Conservation (phyloP, 2,888 invertebrate species). For the Caenorhabditis doughertyi region DNA sequence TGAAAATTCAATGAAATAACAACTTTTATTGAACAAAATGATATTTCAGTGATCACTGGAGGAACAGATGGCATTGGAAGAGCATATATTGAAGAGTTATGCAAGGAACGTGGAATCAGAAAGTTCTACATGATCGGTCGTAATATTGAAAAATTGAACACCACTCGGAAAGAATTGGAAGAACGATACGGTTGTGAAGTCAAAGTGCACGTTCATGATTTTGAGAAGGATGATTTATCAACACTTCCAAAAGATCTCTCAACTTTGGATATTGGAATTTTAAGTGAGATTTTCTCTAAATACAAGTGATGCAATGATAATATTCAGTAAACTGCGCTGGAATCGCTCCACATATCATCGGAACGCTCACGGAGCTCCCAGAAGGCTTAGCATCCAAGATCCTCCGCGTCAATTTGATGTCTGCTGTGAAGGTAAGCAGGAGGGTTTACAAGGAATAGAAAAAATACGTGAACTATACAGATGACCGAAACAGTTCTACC, state of each 20-base stretch:
- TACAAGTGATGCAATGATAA: background rate
- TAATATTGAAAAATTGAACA: slow-evolving; percentile 75
- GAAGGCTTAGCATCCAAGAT: slow-evolving; percentile 78
- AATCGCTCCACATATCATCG: slow-evolving; percentile 79
- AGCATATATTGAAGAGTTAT: slow-evolving; percentile 80
- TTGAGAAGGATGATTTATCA: slow-evolving; percentile 75
- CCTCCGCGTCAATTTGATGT: slow-evolving; percentile 79
- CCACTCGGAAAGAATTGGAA: slow-evolving; percentile 71
- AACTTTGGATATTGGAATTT: slow-evolving; percentile 77
- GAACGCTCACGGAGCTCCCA: slow-evolving; percentile 77
- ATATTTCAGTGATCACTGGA: slow-evolving; percentile 76
- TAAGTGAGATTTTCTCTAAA: slow-evolving; percentile 68
- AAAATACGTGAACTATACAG: slow-evolving; percentile 53
- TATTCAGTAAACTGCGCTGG: slow-evolving; percentile 82
- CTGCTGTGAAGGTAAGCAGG: slow-evolving; percentile 74
- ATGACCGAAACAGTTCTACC: slow-evolving; percentile 81
- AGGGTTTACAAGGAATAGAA: too few species aligned
- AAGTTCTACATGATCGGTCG: slow-evolving; percentile 80
- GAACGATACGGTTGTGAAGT: slow-evolving; percentile 69
- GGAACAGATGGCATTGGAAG: slow-evolving; percentile 82
- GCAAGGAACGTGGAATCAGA: slow-evolving; percentile 75
- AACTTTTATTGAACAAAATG: background rate
- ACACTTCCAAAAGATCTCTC: slow-evolving; percentile 75
- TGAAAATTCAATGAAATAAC: background rate
- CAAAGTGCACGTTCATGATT: slow-evolving; percentile 76